A percentile compares a stretch with the other conserved stretches of the same genome.
These are phyloP conservation scores for Donacobius atricapilla DNA, from an alignment of 2,113 vertebrate genomes.

Conservation along the genomic window DNA sequence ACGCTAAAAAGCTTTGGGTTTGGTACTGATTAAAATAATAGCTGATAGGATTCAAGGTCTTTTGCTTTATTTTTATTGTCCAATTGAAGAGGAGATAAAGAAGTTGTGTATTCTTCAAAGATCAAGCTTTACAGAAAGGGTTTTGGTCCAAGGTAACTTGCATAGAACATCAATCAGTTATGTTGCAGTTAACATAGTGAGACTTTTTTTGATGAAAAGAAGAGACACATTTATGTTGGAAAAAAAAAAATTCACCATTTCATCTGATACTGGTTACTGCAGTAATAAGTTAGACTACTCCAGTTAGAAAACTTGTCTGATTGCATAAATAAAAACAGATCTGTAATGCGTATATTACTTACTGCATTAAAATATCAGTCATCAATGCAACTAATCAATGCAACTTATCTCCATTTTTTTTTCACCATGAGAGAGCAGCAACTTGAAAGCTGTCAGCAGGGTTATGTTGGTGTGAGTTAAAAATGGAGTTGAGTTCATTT, in stretches of 20 bases:
- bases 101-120: neutral
- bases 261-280: neutral
- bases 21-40: neutral
- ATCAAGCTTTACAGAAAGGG: neutral
- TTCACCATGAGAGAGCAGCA: neutral
- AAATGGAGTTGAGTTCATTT: neutral
- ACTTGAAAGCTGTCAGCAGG: neutral
- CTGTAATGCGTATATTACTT: neutral
- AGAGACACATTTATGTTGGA: neutral
- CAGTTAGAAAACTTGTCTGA: neutral
- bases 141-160: neutral
- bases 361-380: neutral
- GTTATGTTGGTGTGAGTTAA: neutral
- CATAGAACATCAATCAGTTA: neutral
- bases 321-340: neutral
- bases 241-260: neutral
- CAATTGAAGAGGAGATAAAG: neutral
- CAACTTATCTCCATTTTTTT: neutral
- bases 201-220: neutral
- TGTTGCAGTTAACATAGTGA: neutral
- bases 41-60: neutral
- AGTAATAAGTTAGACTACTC: neutral
- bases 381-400: neutral
- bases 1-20: neutral
- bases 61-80: neutral